Percentiles rank a stretch among this genome's conserved stretches.
Conservation (phyloP, 1,140 invertebrate species). For the Popillia japonica region DNA sequence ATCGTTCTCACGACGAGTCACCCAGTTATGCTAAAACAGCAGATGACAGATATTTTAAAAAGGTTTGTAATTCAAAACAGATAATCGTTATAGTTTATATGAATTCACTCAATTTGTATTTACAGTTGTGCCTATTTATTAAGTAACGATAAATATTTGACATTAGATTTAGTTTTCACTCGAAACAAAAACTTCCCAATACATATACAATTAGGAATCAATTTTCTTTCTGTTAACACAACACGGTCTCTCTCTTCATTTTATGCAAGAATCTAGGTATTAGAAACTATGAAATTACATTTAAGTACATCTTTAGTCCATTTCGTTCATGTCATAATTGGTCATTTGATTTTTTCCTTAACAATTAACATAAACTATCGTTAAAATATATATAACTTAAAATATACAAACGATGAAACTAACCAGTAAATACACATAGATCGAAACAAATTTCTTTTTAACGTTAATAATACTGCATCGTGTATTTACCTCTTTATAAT, state of each 20-base stretch:
- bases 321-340: slow-evolving; percentile 36
- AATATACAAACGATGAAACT: not conserved
- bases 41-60: too few relatives aligned
- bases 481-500: not conserved
- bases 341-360: slow-evolving; percentile 39
- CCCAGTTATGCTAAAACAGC: too few relatives aligned
- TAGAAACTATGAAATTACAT: not conserved
- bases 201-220: not conserved
- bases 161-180: too few relatives aligned
- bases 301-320: not conserved
- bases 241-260: not conserved
- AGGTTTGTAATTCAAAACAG: too few relatives aligned
- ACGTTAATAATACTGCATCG: not conserved
- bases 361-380: slow-evolving; percentile 35
- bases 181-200: too few relatives aligned
- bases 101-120: too few relatives aligned
- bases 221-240: not conserved
- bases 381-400: too few relatives aligned
- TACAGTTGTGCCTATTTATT: too few relatives aligned
- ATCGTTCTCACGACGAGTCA: too few relatives aligned
- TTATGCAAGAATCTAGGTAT: not conserved
- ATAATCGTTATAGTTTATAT: too few relatives aligned
- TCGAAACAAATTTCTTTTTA: not conserved
- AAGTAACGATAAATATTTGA: too few relatives aligned
- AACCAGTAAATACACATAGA: too few relatives aligned